Evolutionary conservation across 2,113 vertebrate species (phyloP).

Genomic region (Taxidea taxus): DNA sequence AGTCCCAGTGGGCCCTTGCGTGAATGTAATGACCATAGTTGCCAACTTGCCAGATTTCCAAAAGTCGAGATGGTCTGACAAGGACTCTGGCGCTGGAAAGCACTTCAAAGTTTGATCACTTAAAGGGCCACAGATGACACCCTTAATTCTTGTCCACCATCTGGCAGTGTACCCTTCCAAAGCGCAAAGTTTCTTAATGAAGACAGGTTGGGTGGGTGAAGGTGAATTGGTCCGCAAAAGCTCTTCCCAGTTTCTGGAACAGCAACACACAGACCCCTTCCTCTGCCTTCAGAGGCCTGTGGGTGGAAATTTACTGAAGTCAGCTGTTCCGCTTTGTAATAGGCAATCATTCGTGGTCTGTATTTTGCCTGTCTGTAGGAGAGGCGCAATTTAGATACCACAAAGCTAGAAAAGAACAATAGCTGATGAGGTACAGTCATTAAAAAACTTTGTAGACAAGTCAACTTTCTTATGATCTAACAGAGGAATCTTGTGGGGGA

Average conservation of each 20-base stretch:
- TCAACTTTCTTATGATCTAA: neutral
- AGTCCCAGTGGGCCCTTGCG: neutral
- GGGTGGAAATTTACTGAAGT: neutral
- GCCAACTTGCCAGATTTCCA: neutral
- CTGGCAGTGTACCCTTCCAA: neutral
- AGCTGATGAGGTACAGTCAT: neutral
- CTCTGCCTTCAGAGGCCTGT: neutral
- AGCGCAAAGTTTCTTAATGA: neutral
- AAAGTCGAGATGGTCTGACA: neutral
- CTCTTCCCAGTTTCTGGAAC: neutral
- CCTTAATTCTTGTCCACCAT: neutral
- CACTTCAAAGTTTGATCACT: neutral
- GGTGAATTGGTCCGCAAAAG: neutral
- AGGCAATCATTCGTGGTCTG: neutral
- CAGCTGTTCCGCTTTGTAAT: neutral
- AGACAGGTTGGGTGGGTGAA: neutral
- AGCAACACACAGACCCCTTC: neutral
- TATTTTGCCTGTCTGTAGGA: neutral
- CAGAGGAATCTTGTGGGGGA: neutral
- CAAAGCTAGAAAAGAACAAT: neutral
- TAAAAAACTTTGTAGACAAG: neutral
- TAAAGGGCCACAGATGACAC: neutral
- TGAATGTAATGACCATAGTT: neutral
- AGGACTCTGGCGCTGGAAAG: neutral
- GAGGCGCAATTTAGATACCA: neutral